A percentile compares a stretch with the other conserved stretches of the same genome.
These are phyloP conservation scores for Xylophagus ater DNA, from an alignment of 2,888 invertebrate species.

Conservation along the genomic window DNA sequence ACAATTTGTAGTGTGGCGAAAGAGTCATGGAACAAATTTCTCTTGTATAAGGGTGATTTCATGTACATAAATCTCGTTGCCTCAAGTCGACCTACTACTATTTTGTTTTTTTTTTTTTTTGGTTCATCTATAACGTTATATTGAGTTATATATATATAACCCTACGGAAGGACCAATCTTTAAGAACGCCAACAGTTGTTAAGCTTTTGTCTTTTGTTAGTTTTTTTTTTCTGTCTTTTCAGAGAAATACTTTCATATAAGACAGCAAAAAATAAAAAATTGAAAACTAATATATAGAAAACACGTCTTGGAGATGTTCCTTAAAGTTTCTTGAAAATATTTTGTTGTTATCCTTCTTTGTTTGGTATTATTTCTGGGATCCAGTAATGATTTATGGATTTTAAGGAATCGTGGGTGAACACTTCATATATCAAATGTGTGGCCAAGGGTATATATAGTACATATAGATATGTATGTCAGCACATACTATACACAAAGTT, in stretches of 20 bases:
- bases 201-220: background rate
- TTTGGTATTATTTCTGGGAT: background rate
- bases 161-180: background rate
- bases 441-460: no score
- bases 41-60: conserved; percentile 4
- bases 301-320: conserved; percentile 8
- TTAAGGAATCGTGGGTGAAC: conserved; percentile 13
- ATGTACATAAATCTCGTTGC: conserved; percentile 10
- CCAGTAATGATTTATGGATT: conserved; percentile 12
- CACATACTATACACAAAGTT: conserved; percentile 3
- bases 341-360: background rate
- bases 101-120: background rate
- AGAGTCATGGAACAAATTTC: conserved; percentile 9
- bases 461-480: conserved; percentile 7
- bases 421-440: conserved; percentile 14
- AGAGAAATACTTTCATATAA: background rate
- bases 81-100: background rate
- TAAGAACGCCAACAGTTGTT: background rate
- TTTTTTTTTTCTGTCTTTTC: background rate
- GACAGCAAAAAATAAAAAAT: background rate
- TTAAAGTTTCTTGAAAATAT: conserved; percentile 9
- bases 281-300: conserved; percentile 5
- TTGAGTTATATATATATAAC: background rate
- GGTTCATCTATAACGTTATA: background rate
- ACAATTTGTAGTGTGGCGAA: conserved; percentile 9